These are phyloP conservation scores for Monopis laevigella DNA, from an alignment of 2,888 invertebrate genomes.

Conservation along the genomic window DNA sequence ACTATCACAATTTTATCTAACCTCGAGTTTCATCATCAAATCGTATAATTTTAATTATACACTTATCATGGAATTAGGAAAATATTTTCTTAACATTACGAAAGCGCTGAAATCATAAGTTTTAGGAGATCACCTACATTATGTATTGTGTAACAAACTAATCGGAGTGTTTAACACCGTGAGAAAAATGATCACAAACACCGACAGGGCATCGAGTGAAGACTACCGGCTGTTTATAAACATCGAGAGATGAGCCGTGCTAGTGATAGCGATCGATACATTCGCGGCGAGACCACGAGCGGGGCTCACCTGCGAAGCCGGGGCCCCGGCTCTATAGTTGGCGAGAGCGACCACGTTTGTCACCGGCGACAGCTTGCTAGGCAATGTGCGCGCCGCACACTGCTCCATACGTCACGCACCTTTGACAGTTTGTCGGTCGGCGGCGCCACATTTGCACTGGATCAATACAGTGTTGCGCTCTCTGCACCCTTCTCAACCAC, in stretches of 20 bases:
- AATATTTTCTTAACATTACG: too few species aligned
- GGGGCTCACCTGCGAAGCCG: conserved; percentile 21
- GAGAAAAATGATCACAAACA: conserved; percentile 31
- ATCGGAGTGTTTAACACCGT: neutral
- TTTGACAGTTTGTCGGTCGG: conserved; percentile 40
- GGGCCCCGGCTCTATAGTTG: conserved; percentile 38
- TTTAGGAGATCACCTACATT: too few species aligned
- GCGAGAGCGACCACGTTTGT: conserved; percentile 27
- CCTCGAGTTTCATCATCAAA: too few species aligned
- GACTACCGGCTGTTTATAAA: conserved; percentile 63
- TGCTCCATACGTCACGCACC: conserved; percentile 46
- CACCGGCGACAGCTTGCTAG: conserved; percentile 18
- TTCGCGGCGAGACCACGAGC: conserved; percentile 31
- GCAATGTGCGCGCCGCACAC: conserved; percentile 29
- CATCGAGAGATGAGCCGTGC: conserved; percentile 42
- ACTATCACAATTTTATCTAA: too few species aligned
- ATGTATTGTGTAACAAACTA: too few species aligned
- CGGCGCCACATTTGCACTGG: conserved; percentile 16
- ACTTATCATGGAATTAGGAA: too few species aligned
- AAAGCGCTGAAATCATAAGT: too few species aligned
- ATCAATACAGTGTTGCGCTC: neutral
- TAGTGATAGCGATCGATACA: conserved; percentile 43
- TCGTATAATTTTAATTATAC: too few species aligned
- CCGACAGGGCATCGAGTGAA: conserved; percentile 37
- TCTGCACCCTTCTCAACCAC: neutral